Base-by-base conservation (phyloP, 2,797 vertebrate species). In the Spinibarbus caldwelli region DNA sequence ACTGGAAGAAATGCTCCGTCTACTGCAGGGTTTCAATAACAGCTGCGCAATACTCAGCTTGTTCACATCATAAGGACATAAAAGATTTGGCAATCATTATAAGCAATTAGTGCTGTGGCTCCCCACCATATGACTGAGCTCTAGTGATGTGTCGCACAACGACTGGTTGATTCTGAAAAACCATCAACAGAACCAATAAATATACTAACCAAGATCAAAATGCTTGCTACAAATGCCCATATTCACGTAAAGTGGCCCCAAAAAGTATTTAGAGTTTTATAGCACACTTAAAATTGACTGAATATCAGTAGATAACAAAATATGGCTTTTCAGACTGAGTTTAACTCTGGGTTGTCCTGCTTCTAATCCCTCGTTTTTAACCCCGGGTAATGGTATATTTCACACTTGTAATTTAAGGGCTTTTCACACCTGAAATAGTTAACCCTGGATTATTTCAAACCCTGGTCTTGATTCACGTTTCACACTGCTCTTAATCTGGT, bases 11-110 rank as follows among this genome's bases (percentile, higher is more conserved):
- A 79, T 19, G 71, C 79, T 84, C 38, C 4, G 34, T 47, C 29
- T 64, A 45, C 38, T 52, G 36, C 41, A 3, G 41, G 54, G 76
- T 88, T 85, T 71, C 67, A 86, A 34, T 34, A 68, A 86, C 91
- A 92, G 92, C 86, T 94, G 91, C 36, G 2, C 43, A 71, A 57
- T 84, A 85, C 59, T 71, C 85, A 31, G 21, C 78, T 49, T 31
- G 76, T 89, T 93, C 91, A 88, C 90, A 86, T 88, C 71, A 79
- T 87, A 87, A 90, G 91, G 76, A 54, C 67, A 73, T 89, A 78
- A 85, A 89, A 78, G 57, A 66, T 80, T 83, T 38, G 54, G 31
- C 71, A 87, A 83, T 80, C 80, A 80, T 87, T 81, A 78, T 75
- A 85, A 70, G 70, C 34, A 12, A 72, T 82, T 78, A 17, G 17